Base-by-base conservation (phyloP, 2,797 vertebrate species). In the Malurus splendens region DNA sequence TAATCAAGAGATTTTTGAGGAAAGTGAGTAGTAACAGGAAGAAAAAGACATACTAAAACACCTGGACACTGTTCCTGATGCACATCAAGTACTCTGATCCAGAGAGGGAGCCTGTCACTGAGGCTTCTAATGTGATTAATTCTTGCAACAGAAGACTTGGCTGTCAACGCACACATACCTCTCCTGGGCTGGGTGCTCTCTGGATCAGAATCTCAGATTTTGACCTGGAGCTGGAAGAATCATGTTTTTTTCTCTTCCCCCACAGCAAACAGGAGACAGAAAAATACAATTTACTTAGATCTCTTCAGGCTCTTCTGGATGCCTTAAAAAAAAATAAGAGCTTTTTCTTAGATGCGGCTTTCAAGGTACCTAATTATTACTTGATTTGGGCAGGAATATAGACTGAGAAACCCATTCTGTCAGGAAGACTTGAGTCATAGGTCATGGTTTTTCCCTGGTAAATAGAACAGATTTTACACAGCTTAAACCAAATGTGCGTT, bases 171-270 rank as follows among this genome's bases (percentile, higher is more conserved):
- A 61, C 92, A 94, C 89, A 88, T 93, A 93, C 87, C 93, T 95
- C 92, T 93, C 78, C 81, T 90, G 92, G 82, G 87, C 93, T 92
- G 74, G 90, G 85, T 90, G 87, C 92, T 92, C 91, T 95, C 92
- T 94, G 95, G 90, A 95, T 95, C 89, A 95, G 92, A 95, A 93
- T 93, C 71, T 95, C 86, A 95, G 82, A 74, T 89, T 95, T 93
- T 93, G 93, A 91, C 68, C 90, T 94, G 95, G 82, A 94, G 90
- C 87, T 92, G 94, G 80, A 94, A 80, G 80, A 95, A 92, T 82
- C 89, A 89, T 92, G 82, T 77, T 87, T 92, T 93, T 86, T 87
- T 86, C 92, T 93, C 93, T 94, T 95, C 80, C 80, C 90, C 77
- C 92, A 87, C 86, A 94, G 87, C 93, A 89, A 95, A 86, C 87